Percentiles rank a stretch among this genome's conserved stretches.
Evolutionary conservation across 1,140 invertebrate genomes (phyloP).

Genomic region (Cephus cinctus): DNA sequence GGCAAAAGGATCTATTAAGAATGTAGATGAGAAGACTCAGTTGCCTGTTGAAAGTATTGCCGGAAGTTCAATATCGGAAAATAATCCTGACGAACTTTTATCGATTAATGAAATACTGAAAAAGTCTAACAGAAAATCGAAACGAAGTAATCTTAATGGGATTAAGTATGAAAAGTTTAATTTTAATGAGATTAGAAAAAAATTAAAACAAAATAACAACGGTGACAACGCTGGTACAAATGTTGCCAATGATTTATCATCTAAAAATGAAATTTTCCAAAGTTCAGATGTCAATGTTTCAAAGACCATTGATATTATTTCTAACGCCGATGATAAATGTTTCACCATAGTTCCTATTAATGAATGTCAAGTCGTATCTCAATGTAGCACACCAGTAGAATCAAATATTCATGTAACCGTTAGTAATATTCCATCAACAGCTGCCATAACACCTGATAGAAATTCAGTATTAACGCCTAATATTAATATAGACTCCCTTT

Average conservation of each 20-base stretch:
- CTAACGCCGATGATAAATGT: not conserved
- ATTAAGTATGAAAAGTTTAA: not conserved
- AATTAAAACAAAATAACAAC: not conserved
- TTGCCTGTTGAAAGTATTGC: no score
- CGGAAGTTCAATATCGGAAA: no score
- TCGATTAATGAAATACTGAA: not conserved
- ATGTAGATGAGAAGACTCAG: no score
- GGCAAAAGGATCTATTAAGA: no score
- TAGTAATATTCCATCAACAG: not conserved
- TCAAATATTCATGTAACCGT: not conserved
- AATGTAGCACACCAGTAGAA: no score
- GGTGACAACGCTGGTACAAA: not conserved
- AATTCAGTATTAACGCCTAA: not conserved
- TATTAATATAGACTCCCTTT: conserved; percentile 6
- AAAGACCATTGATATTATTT: not conserved
- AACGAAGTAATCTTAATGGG: not conserved
- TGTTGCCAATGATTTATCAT: not conserved
- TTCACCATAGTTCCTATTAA: no score
- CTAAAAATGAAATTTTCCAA: not conserved
- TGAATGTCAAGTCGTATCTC: no score
- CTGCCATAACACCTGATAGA: not conserved
- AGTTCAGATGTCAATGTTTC: not conserved
- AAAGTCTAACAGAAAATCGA: not conserved
- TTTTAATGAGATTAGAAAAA: not conserved
- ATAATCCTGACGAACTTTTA: not conserved